phyloP scores from a whole-genome alignment of 2,113 vertebrate genomes.

The Anthoscopus minutus region DNA sequence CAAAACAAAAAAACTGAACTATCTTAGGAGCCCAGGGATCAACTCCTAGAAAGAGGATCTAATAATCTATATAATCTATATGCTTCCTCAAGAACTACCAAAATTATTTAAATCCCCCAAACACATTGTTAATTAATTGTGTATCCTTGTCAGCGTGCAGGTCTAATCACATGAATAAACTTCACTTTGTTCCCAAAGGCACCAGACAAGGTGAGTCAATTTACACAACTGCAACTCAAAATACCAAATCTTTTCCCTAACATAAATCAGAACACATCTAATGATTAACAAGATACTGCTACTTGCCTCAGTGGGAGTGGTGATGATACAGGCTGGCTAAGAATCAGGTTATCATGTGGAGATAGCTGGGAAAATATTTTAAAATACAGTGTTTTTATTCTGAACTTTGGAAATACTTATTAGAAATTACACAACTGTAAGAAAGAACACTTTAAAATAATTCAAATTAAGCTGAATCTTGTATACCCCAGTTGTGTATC shows the following conservation, averaged over 20 bases:
- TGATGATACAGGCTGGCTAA: slow-evolving; percentile 96
- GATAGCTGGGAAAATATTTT: slow-evolving; percentile 78
- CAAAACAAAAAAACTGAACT: background rate
- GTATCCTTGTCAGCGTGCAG: background rate
- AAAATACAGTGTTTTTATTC: background rate
- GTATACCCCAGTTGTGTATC: background rate
- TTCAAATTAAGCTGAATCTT: background rate
- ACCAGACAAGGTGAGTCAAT: background rate
- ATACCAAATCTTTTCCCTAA: background rate
- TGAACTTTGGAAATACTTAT: background rate
- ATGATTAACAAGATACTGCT: background rate
- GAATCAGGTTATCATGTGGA: slow-evolving; percentile 93
- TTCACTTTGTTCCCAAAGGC: background rate
- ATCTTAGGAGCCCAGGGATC: background rate
- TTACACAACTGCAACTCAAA: background rate
- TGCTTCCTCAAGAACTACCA: background rate
- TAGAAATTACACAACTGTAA: background rate
- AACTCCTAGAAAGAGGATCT: background rate
- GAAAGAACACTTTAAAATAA: background rate
- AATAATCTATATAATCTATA: background rate
- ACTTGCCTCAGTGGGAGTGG: slow-evolving; percentile 92
- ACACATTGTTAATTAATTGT: background rate
- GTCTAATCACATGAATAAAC: background rate
- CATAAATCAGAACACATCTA: background rate
- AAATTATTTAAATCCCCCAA: background rate